Evolutionary conservation across 2,113 vertebrate genomes (phyloP).

Genomic region (Centropus bengalensis): DNA sequence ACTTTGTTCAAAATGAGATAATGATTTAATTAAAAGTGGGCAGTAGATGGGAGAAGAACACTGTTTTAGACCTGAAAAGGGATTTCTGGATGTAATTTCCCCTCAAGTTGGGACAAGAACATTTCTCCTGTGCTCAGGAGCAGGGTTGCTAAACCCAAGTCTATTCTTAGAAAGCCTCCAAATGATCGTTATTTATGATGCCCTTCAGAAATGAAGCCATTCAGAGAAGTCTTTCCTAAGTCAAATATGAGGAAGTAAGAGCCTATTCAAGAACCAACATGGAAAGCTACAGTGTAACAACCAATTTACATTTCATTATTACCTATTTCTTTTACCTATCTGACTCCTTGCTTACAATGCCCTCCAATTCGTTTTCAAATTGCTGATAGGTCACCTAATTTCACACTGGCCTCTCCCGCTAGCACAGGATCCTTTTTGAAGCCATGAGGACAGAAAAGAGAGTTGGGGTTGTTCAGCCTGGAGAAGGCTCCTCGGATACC

Average conservation of each 20-base stretch:
- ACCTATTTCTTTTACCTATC: constrained; percentile 5
- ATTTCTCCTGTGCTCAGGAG: neutral
- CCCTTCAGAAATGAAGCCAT: neutral
- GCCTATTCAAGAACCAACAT: neutral
- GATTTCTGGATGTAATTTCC: neutral
- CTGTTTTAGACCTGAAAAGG: neutral
- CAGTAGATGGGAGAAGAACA: neutral
- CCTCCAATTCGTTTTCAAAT: constrained; percentile 7
- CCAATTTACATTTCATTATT: constrained; percentile 24
- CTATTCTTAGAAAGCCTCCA: neutral
- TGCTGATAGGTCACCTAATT: constrained; percentile 21
- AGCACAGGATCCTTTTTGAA: neutral
- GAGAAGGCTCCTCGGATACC: too few species aligned
- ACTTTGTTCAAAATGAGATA: neutral
- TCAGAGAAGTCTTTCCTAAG: neutral
- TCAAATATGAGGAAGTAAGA: neutral
- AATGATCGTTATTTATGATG: neutral
- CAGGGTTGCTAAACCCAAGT: neutral
- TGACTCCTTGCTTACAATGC: neutral
- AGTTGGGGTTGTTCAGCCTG: too few species aligned
- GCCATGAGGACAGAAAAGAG: too few species aligned
- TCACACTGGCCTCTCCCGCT: constrained; percentile 7
- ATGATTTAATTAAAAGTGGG: neutral
- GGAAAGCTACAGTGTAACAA: neutral
- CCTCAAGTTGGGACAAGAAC: neutral